These are phyloP conservation scores for Machimus rusticus DNA, from an alignment of 2,888 invertebrate species.

Conservation along the genomic window DNA sequence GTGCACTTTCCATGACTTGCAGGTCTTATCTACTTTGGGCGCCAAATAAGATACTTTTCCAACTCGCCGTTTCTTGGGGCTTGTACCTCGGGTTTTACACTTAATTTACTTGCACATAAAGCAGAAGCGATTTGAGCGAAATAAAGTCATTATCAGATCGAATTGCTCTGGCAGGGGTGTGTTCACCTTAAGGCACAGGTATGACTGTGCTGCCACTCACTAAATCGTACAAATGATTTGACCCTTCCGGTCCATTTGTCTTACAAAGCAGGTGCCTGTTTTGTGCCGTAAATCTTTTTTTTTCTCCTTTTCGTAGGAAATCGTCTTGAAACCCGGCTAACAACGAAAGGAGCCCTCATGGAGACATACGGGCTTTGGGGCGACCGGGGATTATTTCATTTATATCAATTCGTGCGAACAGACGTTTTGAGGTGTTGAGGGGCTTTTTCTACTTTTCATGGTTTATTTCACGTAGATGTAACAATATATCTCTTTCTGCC, in stretches of 20 bases:
- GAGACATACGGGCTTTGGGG: background rate
- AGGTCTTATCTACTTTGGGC: constrained; percentile 21
- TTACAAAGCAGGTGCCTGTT: constrained; percentile 26
- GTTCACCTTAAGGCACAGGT: constrained; percentile 7
- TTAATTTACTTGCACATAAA: constrained; percentile 34
- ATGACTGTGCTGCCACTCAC: constrained; percentile 1
- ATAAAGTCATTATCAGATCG: constrained; percentile 38
- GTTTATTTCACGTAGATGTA: background rate
- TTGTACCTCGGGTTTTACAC: background rate
- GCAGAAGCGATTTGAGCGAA: constrained; percentile 24
- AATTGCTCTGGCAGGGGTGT: background rate
- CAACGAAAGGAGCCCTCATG: background rate
- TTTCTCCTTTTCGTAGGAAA: background rate
- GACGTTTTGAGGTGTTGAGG: background rate
- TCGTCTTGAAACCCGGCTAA: background rate
- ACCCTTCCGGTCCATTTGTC: constrained; percentile 39
- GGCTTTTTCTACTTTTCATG: background rate
- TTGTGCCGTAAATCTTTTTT: background rate
- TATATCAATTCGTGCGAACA: background rate
- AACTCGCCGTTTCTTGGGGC: background rate
- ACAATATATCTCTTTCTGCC: background rate
- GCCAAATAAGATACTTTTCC: constrained; percentile 19
- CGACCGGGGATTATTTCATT: background rate
- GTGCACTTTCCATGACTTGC: constrained; percentile 1
- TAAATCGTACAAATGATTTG: constrained; percentile 36